Evolutionary conservation across 2,797 vertebrate genomes (phyloP).

Genomic region (Chelon auratus): DNA sequence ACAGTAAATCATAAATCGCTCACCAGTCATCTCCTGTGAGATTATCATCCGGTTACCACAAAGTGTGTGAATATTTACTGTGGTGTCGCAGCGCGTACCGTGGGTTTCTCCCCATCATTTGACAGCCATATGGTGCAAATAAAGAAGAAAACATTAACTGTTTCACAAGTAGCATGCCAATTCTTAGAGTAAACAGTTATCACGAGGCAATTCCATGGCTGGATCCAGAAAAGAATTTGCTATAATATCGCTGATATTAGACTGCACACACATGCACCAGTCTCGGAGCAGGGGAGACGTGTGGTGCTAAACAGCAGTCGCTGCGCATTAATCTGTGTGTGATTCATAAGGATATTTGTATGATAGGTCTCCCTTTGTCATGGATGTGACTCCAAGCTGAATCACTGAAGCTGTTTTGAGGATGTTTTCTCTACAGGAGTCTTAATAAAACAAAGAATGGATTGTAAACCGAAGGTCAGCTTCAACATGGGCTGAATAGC

Average conservation of each 20-base stretch:
- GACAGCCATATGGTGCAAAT: conserved; percentile 78
- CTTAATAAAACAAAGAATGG: conserved; percentile 39
- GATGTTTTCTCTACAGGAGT: conserved; percentile 29
- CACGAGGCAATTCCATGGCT: conserved; percentile 54
- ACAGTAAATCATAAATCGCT: conserved; percentile 65
- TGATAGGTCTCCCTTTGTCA: conserved; percentile 36
- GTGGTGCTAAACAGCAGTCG: conserved; percentile 12
- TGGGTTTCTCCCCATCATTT: conserved; percentile 64
- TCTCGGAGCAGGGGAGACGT: conserved; percentile 16
- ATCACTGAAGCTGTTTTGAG: conserved; percentile 25
- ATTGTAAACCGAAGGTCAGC: conserved; percentile 42
- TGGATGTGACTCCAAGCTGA: conserved; percentile 42
- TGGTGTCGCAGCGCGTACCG: conserved; percentile 60
- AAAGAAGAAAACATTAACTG: conserved; percentile 72
- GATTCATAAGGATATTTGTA: conserved; percentile 35
- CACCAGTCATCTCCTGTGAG: conserved; percentile 69
- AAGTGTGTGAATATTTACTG: conserved; percentile 71
- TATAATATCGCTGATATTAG: conserved; percentile 45
- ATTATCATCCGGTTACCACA: conserved; percentile 75
- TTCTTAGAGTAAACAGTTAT: conserved; percentile 70
- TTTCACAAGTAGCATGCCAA: conserved; percentile 76
- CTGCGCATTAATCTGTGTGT: conserved; percentile 22
- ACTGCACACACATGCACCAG: conserved; percentile 25
- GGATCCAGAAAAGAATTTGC: conserved; percentile 36
- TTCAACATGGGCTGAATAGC: not conserved